phyloP scores from a whole-genome alignment of 2,797 vertebrate genomes.

The Adrianichthys oophorus region DNA sequence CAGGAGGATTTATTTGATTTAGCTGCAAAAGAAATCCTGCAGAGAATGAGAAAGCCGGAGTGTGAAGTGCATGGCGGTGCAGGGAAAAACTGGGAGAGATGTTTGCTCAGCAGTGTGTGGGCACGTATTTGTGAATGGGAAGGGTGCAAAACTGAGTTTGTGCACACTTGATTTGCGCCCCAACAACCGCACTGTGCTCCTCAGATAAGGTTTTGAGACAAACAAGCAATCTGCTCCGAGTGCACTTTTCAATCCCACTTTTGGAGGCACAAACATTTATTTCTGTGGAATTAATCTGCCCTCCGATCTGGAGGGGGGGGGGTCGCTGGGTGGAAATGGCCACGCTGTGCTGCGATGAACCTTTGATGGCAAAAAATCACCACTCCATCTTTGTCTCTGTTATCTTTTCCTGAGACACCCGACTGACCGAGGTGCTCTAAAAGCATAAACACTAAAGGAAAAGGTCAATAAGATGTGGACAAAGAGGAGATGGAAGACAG shows the following conservation, averaged over 20 bases:
- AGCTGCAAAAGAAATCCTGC: slow-evolving; percentile 31
- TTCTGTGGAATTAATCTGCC: slow-evolving; percentile 44
- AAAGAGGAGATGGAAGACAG: not conserved
- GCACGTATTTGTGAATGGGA: not conserved
- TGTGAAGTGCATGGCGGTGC: slow-evolving; percentile 59
- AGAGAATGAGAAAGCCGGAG: slow-evolving; percentile 41
- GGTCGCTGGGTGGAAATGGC: slow-evolving; percentile 41
- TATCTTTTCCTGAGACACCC: slow-evolving; percentile 33
- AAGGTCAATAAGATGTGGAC: slow-evolving; percentile 42
- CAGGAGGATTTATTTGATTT: slow-evolving; percentile 22
- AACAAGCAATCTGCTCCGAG: slow-evolving; percentile 53
- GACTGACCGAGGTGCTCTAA: slow-evolving; percentile 22
- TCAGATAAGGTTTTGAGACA: slow-evolving; percentile 58
- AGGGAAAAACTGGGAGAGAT: slow-evolving; percentile 32
- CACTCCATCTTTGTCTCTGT: slow-evolving; percentile 38
- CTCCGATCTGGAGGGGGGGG: slow-evolving; percentile 32
- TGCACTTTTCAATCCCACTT: slow-evolving; percentile 42
- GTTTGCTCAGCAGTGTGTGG: slow-evolving; percentile 30
- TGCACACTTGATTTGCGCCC: slow-evolving; percentile 49
- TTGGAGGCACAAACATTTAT: slow-evolving; percentile 55
- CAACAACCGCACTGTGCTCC: slow-evolving; percentile 33
- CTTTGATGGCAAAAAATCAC: slow-evolving; percentile 49
- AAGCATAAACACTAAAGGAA: slow-evolving; percentile 35
- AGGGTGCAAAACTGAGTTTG: slow-evolving; percentile 13
- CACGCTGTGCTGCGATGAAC: slow-evolving; percentile 32